These are phyloP conservation scores for Brachionus rubens DNA, from an alignment of 1,140 invertebrate genomes.

Conservation along the genomic window DNA sequence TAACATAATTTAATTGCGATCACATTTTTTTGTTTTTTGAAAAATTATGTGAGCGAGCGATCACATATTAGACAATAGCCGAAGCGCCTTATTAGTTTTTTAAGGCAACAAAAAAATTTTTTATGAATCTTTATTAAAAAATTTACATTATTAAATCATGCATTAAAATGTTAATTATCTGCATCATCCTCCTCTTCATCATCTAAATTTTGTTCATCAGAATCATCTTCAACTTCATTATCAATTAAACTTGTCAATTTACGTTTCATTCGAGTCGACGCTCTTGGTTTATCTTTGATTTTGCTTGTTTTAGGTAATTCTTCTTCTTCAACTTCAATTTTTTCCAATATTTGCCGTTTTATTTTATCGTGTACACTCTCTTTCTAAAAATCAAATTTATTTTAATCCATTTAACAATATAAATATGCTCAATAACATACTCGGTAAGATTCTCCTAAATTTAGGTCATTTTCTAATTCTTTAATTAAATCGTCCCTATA, in stretches of 20 bases:
- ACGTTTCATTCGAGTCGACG: background rate
- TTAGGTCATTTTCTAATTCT: background rate
- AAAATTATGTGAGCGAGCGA: too few species aligned
- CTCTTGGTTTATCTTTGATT: background rate
- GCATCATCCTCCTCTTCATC: background rate
- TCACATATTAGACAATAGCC: too few species aligned
- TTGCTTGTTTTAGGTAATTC: background rate
- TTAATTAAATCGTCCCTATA: background rate
- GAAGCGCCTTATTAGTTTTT: too few species aligned
- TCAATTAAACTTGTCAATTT: slow-evolving; percentile 11
- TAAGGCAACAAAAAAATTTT: too few species aligned
- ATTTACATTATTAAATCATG: too few species aligned
- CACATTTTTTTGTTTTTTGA: too few species aligned
- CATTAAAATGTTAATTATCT: too few species aligned
- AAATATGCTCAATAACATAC: background rate
- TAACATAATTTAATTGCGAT: too few species aligned
- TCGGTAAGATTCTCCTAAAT: background rate
- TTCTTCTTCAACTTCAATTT: background rate
- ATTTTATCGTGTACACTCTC: slow-evolving; percentile 21
- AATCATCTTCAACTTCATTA: background rate
- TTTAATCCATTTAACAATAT: background rate
- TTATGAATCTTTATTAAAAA: too few species aligned
- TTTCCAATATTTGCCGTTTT: background rate
- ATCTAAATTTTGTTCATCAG: background rate
- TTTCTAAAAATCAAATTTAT: background rate